Base-by-base conservation (phyloP, 2,797 vertebrate species). In the Halcyon leucocephala region DNA sequence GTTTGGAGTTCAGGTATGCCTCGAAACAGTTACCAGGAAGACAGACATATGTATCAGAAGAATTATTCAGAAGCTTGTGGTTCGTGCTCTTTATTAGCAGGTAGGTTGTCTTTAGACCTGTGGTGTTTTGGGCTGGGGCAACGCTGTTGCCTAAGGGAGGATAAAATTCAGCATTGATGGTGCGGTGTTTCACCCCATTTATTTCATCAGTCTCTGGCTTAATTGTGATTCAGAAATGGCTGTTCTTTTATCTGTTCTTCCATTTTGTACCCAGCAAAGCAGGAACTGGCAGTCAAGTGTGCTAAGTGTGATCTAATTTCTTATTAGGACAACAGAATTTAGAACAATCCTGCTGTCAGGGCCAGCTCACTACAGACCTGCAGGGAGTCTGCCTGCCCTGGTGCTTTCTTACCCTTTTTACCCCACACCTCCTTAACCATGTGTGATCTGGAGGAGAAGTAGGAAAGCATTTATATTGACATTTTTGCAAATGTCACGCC, bases 61-160 rank as follows among this genome's bases (percentile, higher is more conserved):
- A 95, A 85, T 96, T 97, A 90, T 95, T 93, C 72, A 81, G 79
- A 94, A 97, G 67, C 70, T 95, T 77, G 55, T 89, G 66, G 60
- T 95, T 95, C 94, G 49, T 96, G 71, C 57, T 93, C 86, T 92
- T 97, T 96, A 89, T 96, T 82, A 97, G 92, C 90, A 92, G 52
- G 89, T 92, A 58, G 61, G 80, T 82, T 96, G 82, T 64, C 85
- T 95, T 97, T 93, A 87, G 79, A 77, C 35, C 81, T 65, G 61
- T 60, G 46, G 85, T 94, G 77, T 92, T 97, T 94, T 86, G 89
- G 87, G 58, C 72, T 96, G 81, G 55, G 74, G 66, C 64, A 54
- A 54, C 88, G 78, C 35, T 92, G 44, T 90, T 89, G 70, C 81
- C 69, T 94, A 81, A 39, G 42, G 7, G 51, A 76, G 69, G 54